These are phyloP conservation scores for Cettia cetti DNA, from an alignment of 2,113 vertebrate genomes.

Conservation along the genomic window DNA sequence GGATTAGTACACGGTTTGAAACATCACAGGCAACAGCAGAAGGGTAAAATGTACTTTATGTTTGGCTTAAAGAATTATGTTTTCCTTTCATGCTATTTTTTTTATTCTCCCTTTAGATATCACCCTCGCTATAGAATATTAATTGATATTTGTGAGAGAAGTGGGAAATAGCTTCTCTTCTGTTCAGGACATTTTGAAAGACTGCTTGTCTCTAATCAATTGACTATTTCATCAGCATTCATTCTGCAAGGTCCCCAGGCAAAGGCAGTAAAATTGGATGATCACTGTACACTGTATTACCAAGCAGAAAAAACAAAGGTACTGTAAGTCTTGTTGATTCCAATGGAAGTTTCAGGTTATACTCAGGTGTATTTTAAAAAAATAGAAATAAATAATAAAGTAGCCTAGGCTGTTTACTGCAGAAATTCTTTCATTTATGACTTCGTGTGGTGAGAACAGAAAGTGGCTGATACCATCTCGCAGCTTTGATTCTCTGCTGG, in stretches of 20 bases:
- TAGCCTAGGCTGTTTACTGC: neutral
- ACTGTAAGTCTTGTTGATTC: neutral
- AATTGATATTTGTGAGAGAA: conserved; percentile 11
- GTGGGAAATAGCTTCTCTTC: conserved; percentile 7
- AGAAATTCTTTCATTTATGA: neutral
- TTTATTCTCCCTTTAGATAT: neutral
- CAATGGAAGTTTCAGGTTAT: neutral
- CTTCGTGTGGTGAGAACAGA: neutral
- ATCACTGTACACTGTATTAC: conserved; percentile 2
- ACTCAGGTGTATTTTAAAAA: neutral
- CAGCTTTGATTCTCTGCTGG: neutral
- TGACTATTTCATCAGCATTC: conserved; percentile 46
- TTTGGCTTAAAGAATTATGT: neutral
- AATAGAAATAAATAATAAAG: conserved; percentile 9
- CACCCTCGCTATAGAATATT: neutral
- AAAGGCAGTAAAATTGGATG: conserved; percentile 37
- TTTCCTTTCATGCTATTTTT: neutral
- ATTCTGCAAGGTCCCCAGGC: neutral
- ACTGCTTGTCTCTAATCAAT: conserved; percentile 49
- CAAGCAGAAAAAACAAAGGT: neutral
- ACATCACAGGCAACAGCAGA: neutral
- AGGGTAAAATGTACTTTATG: neutral
- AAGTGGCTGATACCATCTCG: neutral
- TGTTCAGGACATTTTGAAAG: conserved; percentile 34
- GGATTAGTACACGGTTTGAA: neutral